Base-by-base conservation (phyloP, 1,140 invertebrate species). In the Nasonia longicornis region DNA sequence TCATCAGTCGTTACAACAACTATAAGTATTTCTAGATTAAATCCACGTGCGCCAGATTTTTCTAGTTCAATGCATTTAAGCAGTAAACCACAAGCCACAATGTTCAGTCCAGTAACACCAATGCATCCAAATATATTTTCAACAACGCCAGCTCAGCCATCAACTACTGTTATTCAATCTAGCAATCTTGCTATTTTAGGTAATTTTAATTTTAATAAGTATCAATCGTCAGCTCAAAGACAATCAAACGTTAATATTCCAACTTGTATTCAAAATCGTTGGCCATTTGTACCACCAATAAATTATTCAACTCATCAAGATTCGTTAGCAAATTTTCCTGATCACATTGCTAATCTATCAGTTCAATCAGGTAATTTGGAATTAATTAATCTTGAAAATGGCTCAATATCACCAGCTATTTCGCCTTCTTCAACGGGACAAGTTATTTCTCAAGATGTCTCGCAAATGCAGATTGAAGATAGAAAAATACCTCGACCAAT, bases 11-110 rank as follows among this genome's bases (percentile, higher is more conserved):
- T 90, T 31, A 91, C 89, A 85, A 92, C 87, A 76, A 92, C 88
- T 73, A 92, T 93, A 82, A 92, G 90, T 84, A 94, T 94, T 90
- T 97, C 96, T 52, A 92, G 96, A 73, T 92, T 97, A 73, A 97
- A 97, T 91, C 96, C 96, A 1, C 94, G 96, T 86, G 96, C 96
- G 26, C 96, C 96, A 2, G 96, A 97, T 89, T 97, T 97, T 87
- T 93, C 93, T 0, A 92, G 91, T 73, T 91, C 91, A 14, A 79
- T 92, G 8, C 92, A 92, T 81, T 88, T 91, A 67, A 89, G 88
- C 26, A 91, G 87, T 85, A 91, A 89, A 82, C 88, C 87, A 1
- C 90, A 90, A 82, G 88, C 90, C 79, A 88, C 92, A 7, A 92
- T 91, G 90, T 90, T 88, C 77, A 91, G 87, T 78, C 70, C 87